These are phyloP conservation scores for Gallinago jamesoni DNA, from an alignment of 2,113 vertebrate species.

Conservation along the genomic window DNA sequence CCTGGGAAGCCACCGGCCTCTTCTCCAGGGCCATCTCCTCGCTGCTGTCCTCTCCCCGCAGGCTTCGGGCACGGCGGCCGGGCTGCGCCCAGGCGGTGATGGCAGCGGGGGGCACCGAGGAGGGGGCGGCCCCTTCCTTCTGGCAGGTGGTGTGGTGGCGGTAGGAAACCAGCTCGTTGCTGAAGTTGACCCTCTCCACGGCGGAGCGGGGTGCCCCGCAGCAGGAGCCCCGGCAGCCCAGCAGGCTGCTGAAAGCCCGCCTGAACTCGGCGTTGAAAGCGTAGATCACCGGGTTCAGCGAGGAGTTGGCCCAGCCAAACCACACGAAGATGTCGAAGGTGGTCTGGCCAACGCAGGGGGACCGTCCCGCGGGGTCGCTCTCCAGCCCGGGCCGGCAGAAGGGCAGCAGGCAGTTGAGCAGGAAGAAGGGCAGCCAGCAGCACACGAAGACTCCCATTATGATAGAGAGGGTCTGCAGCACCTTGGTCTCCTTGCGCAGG, in stretches of 20 bases:
- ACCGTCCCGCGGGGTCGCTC: background rate
- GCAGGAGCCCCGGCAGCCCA: conserved; percentile 74
- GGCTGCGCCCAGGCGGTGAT: conserved; percentile 46
- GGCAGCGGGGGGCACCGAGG: background rate
- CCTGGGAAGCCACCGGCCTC: conserved; percentile 40
- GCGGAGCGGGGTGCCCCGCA: conserved; percentile 37
- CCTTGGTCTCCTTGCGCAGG: conserved; percentile 84
- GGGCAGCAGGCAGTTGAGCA: conserved; percentile 83
- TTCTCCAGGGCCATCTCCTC: conserved; percentile 55
- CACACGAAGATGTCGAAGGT: conserved; percentile 84
- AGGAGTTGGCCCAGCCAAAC: conserved; percentile 86
- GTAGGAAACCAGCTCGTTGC: conserved; percentile 79
- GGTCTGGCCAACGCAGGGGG: conserved; percentile 76
- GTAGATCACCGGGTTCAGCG: conserved; percentile 83
- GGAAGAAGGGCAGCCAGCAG: conserved; percentile 86
- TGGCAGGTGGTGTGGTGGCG: conserved; percentile 78
- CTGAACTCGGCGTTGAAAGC: conserved; percentile 83
- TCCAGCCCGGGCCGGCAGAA: conserved; percentile 66
- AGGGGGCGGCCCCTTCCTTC: conserved; percentile 51
- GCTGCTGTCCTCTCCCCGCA: background rate
- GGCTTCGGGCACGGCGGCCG: background rate
- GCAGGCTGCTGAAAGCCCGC: conserved; percentile 78
- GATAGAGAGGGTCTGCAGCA: conserved; percentile 82
- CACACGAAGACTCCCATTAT: conserved; percentile 86
- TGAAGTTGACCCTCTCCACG: conserved; percentile 78